Conservation (phyloP, 2,797 vertebrate genomes). For the Platyrinchus mystaceus region DNA sequence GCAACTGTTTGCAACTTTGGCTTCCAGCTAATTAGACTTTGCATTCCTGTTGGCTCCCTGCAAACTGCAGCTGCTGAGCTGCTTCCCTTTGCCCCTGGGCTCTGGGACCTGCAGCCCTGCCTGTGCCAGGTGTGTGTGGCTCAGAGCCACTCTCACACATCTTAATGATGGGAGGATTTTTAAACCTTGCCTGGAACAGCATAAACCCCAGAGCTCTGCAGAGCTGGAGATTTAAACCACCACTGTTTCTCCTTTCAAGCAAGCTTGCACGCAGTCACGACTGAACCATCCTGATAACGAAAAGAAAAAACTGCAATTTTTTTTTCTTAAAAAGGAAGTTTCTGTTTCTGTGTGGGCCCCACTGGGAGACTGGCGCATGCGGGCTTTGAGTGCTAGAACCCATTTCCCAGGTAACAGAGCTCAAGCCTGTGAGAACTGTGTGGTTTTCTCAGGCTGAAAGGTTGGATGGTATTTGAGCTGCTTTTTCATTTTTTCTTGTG, state of each 20-base stretch:
- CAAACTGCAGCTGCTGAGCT: not conserved
- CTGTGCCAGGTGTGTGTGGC: not conserved
- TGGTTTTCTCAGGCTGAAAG: slow-evolving; percentile 50
- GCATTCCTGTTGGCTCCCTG: not conserved
- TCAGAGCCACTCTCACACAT: not conserved
- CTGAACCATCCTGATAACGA: not conserved
- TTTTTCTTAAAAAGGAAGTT: slow-evolving; percentile 53
- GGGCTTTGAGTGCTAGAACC: slow-evolving; percentile 2
- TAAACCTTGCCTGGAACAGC: not conserved
- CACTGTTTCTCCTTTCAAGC: not conserved
- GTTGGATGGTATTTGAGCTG: slow-evolving; percentile 16
- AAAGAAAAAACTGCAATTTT: not conserved
- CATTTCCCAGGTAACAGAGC: slow-evolving; percentile 50
- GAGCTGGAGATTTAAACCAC: not conserved
- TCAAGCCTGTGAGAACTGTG: slow-evolving; percentile 11
- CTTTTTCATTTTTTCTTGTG: not conserved
- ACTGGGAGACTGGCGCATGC: not conserved
- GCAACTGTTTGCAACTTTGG: slow-evolving; percentile 17
- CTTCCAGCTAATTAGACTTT: slow-evolving; percentile 12
- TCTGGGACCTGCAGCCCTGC: not conserved
- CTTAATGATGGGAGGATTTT: not conserved
- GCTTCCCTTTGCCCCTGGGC: not conserved
- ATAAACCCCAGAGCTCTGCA: not conserved
- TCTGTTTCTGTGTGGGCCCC: slow-evolving; percentile 29
- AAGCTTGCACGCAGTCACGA: not conserved